Conservation (phyloP, 2,797 vertebrate species). For the Pseudochromis fuscus region DNA sequence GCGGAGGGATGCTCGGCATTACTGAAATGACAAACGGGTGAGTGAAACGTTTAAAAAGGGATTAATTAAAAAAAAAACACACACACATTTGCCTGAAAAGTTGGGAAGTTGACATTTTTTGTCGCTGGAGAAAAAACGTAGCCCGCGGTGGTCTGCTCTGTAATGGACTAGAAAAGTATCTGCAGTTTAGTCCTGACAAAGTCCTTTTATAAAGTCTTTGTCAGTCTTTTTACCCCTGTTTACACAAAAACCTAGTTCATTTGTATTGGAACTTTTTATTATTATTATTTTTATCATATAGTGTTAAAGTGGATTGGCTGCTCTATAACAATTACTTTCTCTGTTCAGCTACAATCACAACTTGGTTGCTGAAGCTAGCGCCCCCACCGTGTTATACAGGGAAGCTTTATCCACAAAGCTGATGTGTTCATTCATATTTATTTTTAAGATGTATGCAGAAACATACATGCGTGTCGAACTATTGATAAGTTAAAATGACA, state of each 20-base stretch:
- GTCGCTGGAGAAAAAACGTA: background rate
- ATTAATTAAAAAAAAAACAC: background rate
- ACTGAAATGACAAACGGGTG: slow-evolving; percentile 87
- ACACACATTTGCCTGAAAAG: slow-evolving; percentile 7
- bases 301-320: background rate
- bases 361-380: background rate
- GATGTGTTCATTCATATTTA: no score
- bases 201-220: background rate
- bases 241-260: accelerated
- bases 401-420: background rate
- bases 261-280: no score
- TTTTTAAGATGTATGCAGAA: background rate
- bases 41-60: slow-evolving; percentile 33
- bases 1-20: slow-evolving; percentile 78
- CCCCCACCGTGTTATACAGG: slow-evolving; percentile 2
- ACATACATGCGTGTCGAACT: background rate
- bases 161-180: slow-evolving; percentile 5
- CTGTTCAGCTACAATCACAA: slow-evolving; percentile 21
- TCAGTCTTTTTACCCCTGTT: no score
- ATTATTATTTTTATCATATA: no score
- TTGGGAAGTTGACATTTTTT: slow-evolving; percentile 62
- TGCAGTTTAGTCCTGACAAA: background rate
- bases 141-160: slow-evolving; percentile 15
- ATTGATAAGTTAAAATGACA: background rate
- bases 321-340: slow-evolving; percentile 12